Evolutionary conservation across 2,797 vertebrate species (phyloP), one percentile per base, ranked within the genome.

Genomic region (Neosalanx taihuensis): DNA sequence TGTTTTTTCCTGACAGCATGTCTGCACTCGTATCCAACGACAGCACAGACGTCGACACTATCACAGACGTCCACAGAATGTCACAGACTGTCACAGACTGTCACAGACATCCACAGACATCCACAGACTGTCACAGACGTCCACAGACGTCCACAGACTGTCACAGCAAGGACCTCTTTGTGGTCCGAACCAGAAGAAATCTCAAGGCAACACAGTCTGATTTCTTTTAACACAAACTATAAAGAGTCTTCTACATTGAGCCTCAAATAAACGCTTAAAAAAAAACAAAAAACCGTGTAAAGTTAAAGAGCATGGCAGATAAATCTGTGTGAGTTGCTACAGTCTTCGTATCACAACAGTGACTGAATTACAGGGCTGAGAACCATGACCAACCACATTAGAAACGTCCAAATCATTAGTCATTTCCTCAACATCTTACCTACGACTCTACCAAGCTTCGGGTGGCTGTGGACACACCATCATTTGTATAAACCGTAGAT

Each of bases 401-500:
- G 82, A 87, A 83, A 85, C 81, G 20, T 77, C 78, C 35, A 57
- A 82, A 80, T 77, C 76, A 12, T 70, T 76, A 81, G 79, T 84
- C 68, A 87, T 83, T 87, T 86, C 81, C 84, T 86, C 77, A 70
- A 81, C 77, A 82, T 85, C 79, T 84, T 79, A 67, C 72, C 37
- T 4, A 13, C 67, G 77, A 74, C 72, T 79, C 75, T 72, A 69
- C 35, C 6, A 41, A 33, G 29, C 3, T 60, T 60, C 0, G 13
- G 20, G 23, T n/a, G 23, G 23, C 56, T 10, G 56, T 6, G 58
- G 6, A 59, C 58, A 59, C 13, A 29, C 9, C 13, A 26, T 29
- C 20, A 7, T 29, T 4, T 59, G 58, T 59, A 29, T 59, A 20
- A 58, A 58, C 18, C n/a, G 56, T 58, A 23, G 10, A 23, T 20